Conservation (phyloP, 2,797 vertebrate genomes). For the Aselliscus stoliczkanus region DNA sequence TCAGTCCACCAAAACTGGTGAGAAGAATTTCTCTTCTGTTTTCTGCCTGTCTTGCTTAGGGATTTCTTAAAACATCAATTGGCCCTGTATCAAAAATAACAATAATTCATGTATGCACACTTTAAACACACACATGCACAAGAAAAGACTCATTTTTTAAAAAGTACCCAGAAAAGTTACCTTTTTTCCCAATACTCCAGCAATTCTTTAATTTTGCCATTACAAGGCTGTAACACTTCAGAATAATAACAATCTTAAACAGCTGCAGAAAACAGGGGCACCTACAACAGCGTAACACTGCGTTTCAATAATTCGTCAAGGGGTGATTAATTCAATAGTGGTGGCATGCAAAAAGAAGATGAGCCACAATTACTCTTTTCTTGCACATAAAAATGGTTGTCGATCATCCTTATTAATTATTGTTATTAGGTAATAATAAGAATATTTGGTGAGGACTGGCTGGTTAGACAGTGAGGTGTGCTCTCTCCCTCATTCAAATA, state of each 20-base stretch:
- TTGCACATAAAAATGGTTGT: conserved; percentile 62
- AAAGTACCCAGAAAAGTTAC: not conserved
- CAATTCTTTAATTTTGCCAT: conserved; percentile 43
- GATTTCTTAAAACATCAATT: conserved; percentile 21
- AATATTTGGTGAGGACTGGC: conserved; percentile 48
- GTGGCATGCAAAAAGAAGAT: conserved; percentile 49
- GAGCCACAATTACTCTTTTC: conserved; percentile 64
- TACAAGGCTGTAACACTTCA: not conserved
- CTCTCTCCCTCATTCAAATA: conserved; percentile 26
- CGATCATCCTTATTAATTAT: conserved; percentile 72
- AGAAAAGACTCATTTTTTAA: not conserved
- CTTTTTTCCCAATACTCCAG: not conserved
- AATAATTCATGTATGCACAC: not conserved
- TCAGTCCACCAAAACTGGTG: conserved; percentile 11
- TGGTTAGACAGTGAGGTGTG: not conserved
- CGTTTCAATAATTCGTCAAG: conserved; percentile 46
- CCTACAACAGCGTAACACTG: not conserved
- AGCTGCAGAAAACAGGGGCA: not conserved
- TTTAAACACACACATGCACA: not conserved
- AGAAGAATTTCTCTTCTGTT: conserved; percentile 18
- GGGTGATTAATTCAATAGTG: conserved; percentile 55
- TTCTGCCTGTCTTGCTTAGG: not conserved
- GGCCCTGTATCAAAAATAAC: not conserved
- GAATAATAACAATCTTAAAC: conserved; percentile 50
- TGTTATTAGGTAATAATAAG: conserved; percentile 67